Conservation (phyloP, 2,797 vertebrate species). For the Okamejei kenojei region DNA sequence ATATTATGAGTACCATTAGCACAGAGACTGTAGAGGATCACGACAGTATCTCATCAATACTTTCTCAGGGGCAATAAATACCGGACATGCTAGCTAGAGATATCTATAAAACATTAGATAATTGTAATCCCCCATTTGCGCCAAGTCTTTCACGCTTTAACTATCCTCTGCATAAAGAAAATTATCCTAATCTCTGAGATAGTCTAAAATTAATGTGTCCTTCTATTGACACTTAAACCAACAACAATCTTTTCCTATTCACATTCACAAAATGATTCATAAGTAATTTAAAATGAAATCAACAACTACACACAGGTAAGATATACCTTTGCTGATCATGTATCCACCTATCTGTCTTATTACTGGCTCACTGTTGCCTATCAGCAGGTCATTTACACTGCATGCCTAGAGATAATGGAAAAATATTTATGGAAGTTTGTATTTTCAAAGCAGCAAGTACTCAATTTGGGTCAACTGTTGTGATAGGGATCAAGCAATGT, state of each 20-base stretch:
- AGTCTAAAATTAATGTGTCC: background rate
- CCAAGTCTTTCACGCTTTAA: background rate
- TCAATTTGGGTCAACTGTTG: background rate
- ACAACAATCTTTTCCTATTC: background rate
- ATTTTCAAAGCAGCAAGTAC: background rate
- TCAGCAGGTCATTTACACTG: background rate
- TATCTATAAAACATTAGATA: too few species aligned
- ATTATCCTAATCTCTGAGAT: background rate
- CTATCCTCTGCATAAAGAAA: background rate
- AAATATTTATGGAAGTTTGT: background rate
- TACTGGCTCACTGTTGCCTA: background rate
- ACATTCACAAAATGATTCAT: background rate
- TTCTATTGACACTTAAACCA: background rate
- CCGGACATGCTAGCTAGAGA: too few species aligned
- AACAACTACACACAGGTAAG: background rate
- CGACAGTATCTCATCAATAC: too few species aligned
- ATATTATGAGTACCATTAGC: too few species aligned
- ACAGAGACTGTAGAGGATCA: too few species aligned
- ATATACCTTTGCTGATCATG: background rate
- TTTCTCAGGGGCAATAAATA: too few species aligned
- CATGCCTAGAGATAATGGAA: background rate
- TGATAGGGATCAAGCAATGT: background rate
- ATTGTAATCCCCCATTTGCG: too few species aligned
- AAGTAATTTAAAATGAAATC: background rate
- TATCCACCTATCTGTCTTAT: background rate